Evolutionary conservation across 2,113 vertebrate species (phyloP).

Genomic region (Bubo bubo): DNA sequence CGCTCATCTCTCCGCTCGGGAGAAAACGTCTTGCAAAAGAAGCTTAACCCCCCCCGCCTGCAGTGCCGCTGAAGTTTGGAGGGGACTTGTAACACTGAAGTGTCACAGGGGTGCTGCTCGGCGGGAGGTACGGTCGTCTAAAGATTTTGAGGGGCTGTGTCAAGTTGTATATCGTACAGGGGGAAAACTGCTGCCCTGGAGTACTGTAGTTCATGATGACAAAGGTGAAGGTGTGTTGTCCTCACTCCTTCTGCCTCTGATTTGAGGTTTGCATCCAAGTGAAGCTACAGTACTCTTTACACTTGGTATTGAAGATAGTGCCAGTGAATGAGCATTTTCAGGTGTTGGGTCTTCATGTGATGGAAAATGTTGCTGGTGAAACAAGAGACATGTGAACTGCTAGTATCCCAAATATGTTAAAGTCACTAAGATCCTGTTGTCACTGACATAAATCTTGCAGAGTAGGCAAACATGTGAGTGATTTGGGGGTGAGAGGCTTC

Average conservation of each 20-base stretch:
- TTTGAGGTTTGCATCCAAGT: no score
- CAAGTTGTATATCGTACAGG: accelerated
- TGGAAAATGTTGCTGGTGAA: neutral
- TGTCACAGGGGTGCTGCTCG: no score
- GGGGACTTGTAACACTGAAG: accelerated
- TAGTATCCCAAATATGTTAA: accelerated
- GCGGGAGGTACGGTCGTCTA: accelerated
- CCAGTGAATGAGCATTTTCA: neutral
- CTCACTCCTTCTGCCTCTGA: neutral
- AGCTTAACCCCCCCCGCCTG: neutral
- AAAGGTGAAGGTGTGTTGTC: neutral
- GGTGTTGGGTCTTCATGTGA: neutral
- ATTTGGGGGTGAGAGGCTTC: neutral
- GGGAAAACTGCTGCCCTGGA: neutral
- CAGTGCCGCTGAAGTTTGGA: neutral
- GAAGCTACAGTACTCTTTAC: accelerated
- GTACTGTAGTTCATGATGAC: accelerated
- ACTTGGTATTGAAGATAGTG: accelerated
- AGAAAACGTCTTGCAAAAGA: accelerated
- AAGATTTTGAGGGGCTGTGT: accelerated
- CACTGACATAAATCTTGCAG: neutral
- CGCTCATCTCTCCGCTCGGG: accelerated
- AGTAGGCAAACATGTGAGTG: accelerated
- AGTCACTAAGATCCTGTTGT: neutral
- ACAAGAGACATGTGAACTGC: neutral